Conservation (phyloP, 2,888 invertebrate genomes). For the Hymenopus coronatus region DNA sequence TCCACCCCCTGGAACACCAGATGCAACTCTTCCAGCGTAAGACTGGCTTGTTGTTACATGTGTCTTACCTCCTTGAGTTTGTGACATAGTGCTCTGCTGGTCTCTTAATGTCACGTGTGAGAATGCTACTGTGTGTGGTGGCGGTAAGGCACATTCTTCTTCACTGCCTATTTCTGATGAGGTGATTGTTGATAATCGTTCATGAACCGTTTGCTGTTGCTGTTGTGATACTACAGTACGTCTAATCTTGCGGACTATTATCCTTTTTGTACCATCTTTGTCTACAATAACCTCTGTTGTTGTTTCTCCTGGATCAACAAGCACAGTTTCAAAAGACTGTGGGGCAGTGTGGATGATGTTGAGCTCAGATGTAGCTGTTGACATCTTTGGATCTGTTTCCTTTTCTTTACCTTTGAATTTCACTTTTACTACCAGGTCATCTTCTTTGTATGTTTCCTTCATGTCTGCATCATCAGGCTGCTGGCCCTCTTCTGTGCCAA, state of each 20-base stretch:
- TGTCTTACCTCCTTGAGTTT: conserved; percentile 52
- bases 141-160: conserved; percentile 4
- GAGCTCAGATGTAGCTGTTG: conserved; percentile 58
- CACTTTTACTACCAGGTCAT: conserved; percentile 65
- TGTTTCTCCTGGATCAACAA: conserved; percentile 78
- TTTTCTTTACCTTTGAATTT: conserved; percentile 55
- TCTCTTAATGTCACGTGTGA: conserved; percentile 67
- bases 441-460: conserved; percentile 19
- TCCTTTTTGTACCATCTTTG: conserved; percentile 76
- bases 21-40: conserved; percentile 62
- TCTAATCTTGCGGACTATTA: conserved; percentile 71
- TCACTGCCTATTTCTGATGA: conserved; percentile 31
- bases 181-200: conserved; percentile 44
- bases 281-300: conserved; percentile 79
- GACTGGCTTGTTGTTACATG: conserved; percentile 62
- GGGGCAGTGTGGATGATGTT: conserved; percentile 70
- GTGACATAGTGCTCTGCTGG: conserved; percentile 60
- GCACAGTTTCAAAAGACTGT: conserved; percentile 75
- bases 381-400: conserved; percentile 39
- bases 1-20: conserved; percentile 62
- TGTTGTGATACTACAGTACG: conserved; percentile 65
- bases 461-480: conserved; percentile 42
- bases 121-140: conserved; percentile 52
- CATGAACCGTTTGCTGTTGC: conserved; percentile 63
- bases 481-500: conserved; percentile 49